These are phyloP conservation scores for Leontocebus nigricollis DNA, from an alignment of 2,797 vertebrate genomes.

Conservation along the genomic window DNA sequence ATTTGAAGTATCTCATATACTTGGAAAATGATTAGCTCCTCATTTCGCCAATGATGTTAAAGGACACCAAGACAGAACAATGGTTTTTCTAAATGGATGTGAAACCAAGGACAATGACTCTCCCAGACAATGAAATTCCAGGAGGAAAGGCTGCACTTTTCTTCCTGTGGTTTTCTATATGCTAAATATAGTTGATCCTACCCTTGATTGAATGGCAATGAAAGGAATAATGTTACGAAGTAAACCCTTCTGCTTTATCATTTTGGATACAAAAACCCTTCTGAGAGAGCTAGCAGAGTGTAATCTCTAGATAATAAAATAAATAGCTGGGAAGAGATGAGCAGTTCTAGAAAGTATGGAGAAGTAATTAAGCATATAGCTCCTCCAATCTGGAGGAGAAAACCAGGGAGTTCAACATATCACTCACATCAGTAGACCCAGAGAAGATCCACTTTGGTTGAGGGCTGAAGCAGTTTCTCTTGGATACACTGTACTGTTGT, in stretches of 20 bases:
- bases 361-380: neutral
- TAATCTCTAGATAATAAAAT: neutral
- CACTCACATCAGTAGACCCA: neutral
- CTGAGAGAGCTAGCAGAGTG: neutral
- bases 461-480: neutral
- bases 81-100: neutral
- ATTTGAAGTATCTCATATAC: neutral
- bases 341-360: neutral
- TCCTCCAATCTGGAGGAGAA: neutral
- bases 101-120: neutral
- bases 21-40: neutral
- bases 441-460: neutral
- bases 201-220: neutral
- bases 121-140: neutral
- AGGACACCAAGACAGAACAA: neutral
- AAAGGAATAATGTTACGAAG: neutral
- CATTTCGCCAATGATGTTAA: neutral
- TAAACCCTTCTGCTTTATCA: neutral
- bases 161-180: neutral
- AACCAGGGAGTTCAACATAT: neutral
- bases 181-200: neutral
- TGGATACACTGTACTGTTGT: neutral
- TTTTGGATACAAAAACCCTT: neutral
- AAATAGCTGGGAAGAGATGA: neutral
- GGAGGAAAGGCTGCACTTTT: neutral